Base-by-base conservation (phyloP, 2,888 invertebrate genomes). In the Pemphredon lugubris region DNA sequence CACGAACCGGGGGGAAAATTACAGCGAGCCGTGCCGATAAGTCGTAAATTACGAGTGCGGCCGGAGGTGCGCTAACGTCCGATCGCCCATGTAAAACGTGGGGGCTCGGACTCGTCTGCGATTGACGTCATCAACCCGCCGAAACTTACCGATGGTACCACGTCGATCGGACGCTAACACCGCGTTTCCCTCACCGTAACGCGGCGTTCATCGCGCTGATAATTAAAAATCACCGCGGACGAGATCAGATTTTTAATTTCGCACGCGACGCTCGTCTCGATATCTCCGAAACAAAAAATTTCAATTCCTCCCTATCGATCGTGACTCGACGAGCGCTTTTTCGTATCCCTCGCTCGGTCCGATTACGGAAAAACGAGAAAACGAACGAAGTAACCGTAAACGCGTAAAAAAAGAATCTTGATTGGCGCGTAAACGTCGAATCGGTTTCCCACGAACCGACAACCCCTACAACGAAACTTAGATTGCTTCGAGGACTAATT, bases 11-110 rank as follows among this genome's bases (percentile, higher is more conserved):
- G 66, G 75, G 45, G 73, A 73, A 79, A 82, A 83, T 77, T 81
- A 83, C 65, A 64, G 65, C 69, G 68, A 53, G 54, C 54, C 47
- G 58, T 42, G 34, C 74, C 74, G 83, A 79, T 81, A 80, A 82
- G 81, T 80, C 84, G 84, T 84, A 84, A 84, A 84, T 84, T 83
- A 82, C 79, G 68, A 72, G 73, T 69, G 70, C 75, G 32, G 47
- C 23, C 32, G 32, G 73, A 76, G 74, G 64, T 69, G 74, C 72
- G 66, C 23, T 30, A 23, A 6, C 55, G 68, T 20, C 65, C 65
- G 64, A 72, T 76, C 68, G 39, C 18, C n/a, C 64, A 44, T 79
- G 78, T 76, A 73, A 79, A 78, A 76, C 79, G 73, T 26, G 64
- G 26, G 50, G 26, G 50, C 68, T 42, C 53, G 57, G 71, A 64